phyloP scores from a whole-genome alignment of 30 jellyfish, hydroid and myxozoan genomes.

The Aurelia aurita region DNA sequence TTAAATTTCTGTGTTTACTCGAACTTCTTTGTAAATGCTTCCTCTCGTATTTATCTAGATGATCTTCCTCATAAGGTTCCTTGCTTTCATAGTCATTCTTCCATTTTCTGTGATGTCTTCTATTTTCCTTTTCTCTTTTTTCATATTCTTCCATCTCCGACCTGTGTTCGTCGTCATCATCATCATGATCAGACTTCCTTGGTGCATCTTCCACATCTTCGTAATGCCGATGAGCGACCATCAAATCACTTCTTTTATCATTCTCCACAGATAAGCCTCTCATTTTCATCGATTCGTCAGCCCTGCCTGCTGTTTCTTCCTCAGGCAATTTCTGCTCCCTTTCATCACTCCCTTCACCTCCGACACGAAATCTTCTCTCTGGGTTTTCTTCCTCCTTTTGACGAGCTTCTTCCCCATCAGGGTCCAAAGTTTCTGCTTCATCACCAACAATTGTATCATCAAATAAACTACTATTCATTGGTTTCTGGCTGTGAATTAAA shows the following conservation, averaged over 20 bases:
- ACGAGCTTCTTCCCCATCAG: slow-evolving; percentile 34
- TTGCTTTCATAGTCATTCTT: neutral
- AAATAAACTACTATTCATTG: slow-evolving; percentile 60
- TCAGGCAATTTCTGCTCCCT: neutral
- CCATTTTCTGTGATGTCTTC: neutral
- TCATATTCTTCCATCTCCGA: neutral
- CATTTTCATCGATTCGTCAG: slow-evolving; percentile 64
- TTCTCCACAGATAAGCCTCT: slow-evolving; percentile 55
- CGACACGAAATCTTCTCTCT: neutral
- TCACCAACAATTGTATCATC: slow-evolving; percentile 66
- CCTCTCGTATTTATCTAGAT: neutral
- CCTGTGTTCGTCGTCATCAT: neutral
- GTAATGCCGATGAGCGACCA: slow-evolving; percentile 68
- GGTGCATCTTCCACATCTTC: slow-evolving; percentile 49
- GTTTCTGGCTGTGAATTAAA: slow-evolving; percentile 27
- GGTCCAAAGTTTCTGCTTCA: slow-evolving; percentile 33
- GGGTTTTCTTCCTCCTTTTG: slow-evolving; percentile 4
- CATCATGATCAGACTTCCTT: neutral
- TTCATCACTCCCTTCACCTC: neutral
- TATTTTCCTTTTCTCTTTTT: neutral
- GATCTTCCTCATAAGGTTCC: neutral
- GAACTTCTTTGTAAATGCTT: neutral
- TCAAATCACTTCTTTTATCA: slow-evolving; percentile 58
- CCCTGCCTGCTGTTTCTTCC: slow-evolving; percentile 65
- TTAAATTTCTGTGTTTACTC: neutral